Base-by-base conservation (phyloP, 2,113 vertebrate species). In the Erinaceus europaeus region DNA sequence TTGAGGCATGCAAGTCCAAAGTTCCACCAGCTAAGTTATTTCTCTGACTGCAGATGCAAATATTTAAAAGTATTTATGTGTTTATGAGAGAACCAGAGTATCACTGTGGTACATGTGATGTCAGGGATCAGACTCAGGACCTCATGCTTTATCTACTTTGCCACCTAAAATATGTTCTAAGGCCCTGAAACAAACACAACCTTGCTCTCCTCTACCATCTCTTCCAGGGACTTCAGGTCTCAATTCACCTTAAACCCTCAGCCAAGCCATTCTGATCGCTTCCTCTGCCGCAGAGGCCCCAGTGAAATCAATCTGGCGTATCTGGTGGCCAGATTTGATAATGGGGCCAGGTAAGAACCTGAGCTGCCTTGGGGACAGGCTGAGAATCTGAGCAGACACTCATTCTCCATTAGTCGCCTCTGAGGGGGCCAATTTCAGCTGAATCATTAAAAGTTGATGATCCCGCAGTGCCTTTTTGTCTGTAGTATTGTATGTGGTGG, bases 401-500 rank as follows among this genome's bases (percentile, higher is more conserved):
- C 29, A 21, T 52, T 80, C 67, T 75, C 89, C 87, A 79, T 93
- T 68, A 91, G 90, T 32, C 0, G 21, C 67, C 34, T 27, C 42
- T 0, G 8, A 85, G 42, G 50, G 91, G 74, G 78, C 79, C 77
- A 1, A 1, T 85, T 86, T 90, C 88, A 86, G 84, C 80, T 76
- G 52, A 76, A 62, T 84, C 90, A 68, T 91, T 94, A 88, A 84
- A 91, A 90, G 62, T 18, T 91, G 91, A 90, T 83, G 93, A 91
- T 78, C 74, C 75, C 50, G 80, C 61, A 75, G 53, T 7, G 36
- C 40, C 88, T 90, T 81, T 82, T 29, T 12, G 36, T 78, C 75
- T 53, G 74, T 92, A 14, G 11, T 17, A 40, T 44, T 27, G 18
- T 42, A 38, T 32, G 53, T n/a, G 29, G 23, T 13, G 9, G 44